phyloP scores from a whole-genome alignment of 2,888 invertebrate genomes.

The Cremastinae sp. region DNA sequence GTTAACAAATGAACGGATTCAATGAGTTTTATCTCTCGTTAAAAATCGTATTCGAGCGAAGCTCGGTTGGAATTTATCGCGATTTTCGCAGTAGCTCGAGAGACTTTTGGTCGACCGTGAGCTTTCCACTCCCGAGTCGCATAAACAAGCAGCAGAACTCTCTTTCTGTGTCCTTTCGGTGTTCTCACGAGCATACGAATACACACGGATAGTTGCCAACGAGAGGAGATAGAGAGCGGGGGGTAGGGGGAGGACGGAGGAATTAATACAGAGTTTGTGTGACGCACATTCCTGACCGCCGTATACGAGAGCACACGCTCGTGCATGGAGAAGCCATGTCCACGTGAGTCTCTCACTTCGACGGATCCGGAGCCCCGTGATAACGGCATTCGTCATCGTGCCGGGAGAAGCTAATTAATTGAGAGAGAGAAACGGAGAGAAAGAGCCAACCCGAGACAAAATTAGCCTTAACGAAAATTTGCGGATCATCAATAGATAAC shows the following conservation, averaged over 20 bases:
- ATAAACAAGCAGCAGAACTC: no score
- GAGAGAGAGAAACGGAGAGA: conserved; percentile 42
- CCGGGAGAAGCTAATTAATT: conserved; percentile 60
- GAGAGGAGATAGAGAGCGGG: no score
- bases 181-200: conserved; percentile 12
- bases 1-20: no score
- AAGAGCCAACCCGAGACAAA: conserved; percentile 26
- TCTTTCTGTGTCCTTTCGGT: not conserved
- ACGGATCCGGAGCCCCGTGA: conserved; percentile 39
- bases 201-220: no score
- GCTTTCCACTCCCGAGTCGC: not conserved
- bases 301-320: conserved; percentile 1
- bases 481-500: not conserved
- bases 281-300: conserved; percentile 51
- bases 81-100: conserved; percentile 30
- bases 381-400: conserved; percentile 56
- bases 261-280: conserved; percentile 47
- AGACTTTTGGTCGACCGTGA: conserved; percentile 33
- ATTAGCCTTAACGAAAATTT: conserved; percentile 18
- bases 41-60: no score
- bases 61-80: no score
- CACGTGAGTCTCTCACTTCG: conserved; percentile 41
- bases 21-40: no score
- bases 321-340: not conserved
- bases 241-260: no score